Evolutionary conservation across 2,113 vertebrate genomes (phyloP).

Genomic region (Salvelinus alpinus): DNA sequence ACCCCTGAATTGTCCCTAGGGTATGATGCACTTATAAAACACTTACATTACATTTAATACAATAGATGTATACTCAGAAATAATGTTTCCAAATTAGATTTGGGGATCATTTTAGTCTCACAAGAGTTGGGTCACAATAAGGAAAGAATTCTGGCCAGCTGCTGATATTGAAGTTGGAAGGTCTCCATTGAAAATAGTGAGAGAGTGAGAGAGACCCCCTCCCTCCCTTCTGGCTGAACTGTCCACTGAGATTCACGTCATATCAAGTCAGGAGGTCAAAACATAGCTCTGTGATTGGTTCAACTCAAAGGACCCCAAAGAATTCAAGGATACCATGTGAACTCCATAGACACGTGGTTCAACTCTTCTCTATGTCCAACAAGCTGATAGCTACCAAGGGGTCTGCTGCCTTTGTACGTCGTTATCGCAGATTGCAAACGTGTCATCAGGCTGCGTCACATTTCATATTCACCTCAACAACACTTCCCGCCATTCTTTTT

Average conservation of each 20-base stretch:
- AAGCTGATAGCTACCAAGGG: no score
- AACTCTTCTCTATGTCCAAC: neutral
- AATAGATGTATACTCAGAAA: no score
- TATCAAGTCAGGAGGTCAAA: neutral
- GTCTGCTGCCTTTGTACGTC: neutral
- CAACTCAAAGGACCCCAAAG: neutral
- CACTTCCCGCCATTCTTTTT: slow-evolving; percentile 37
- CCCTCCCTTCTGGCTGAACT: neutral
- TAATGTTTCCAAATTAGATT: no score
- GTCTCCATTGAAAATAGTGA: no score
- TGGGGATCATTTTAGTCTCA: no score
- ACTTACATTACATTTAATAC: no score
- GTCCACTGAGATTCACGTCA: neutral
- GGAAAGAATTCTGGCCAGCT: no score
- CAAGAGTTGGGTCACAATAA: no score
- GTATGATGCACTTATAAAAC: no score
- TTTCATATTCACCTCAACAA: slow-evolving; percentile 32
- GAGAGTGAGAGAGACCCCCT: neutral
- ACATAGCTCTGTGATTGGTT: neutral
- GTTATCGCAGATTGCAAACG: neutral
- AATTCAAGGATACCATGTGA: neutral
- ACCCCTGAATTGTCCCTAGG: no score
- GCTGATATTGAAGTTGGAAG: no score
- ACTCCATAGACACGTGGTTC: no score
- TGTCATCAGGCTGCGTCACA: slow-evolving; percentile 12